Conservation (phyloP, 2,113 vertebrate genomes). For the Coregonus clupeaformis region DNA sequence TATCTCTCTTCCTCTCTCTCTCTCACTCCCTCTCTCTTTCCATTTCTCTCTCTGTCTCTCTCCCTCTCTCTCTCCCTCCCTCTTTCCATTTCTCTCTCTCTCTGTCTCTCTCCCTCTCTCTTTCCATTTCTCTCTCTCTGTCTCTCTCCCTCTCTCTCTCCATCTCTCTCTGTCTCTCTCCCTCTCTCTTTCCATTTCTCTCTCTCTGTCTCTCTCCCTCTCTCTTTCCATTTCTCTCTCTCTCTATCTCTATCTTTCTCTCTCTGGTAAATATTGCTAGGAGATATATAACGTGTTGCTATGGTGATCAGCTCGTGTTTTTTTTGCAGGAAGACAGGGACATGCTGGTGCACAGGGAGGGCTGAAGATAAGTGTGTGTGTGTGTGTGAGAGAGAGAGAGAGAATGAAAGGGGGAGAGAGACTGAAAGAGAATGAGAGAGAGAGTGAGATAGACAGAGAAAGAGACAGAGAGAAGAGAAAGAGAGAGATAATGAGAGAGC, state of each 20-base stretch:
- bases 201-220: background rate
- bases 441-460: too few relatives aligned
- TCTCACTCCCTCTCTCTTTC: slow-evolving; percentile 23
- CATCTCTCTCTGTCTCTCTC: background rate
- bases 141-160: too few relatives aligned
- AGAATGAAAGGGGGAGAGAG: too few relatives aligned
- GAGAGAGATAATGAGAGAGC: too few relatives aligned
- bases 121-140: too few relatives aligned
- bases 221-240: too few relatives aligned
- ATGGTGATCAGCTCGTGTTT: slow-evolving; percentile 71
- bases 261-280: slow-evolving; percentile 68
- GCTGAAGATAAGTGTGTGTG: slow-evolving; percentile 41
- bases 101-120: background rate
- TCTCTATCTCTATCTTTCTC: too few relatives aligned
- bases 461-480: too few relatives aligned
- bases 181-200: background rate
- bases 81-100: background rate
- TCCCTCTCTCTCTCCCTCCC: background rate
- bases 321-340: slow-evolving; percentile 56
- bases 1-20: too few relatives aligned
- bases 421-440: too few relatives aligned
- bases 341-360: slow-evolving; percentile 54
- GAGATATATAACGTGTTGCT: slow-evolving; percentile 78
- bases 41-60: slow-evolving; percentile 22
- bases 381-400: too few relatives aligned